These are phyloP conservation scores for Ibycter americanus DNA, from an alignment of 2,797 vertebrate species.

Conservation along the genomic window DNA sequence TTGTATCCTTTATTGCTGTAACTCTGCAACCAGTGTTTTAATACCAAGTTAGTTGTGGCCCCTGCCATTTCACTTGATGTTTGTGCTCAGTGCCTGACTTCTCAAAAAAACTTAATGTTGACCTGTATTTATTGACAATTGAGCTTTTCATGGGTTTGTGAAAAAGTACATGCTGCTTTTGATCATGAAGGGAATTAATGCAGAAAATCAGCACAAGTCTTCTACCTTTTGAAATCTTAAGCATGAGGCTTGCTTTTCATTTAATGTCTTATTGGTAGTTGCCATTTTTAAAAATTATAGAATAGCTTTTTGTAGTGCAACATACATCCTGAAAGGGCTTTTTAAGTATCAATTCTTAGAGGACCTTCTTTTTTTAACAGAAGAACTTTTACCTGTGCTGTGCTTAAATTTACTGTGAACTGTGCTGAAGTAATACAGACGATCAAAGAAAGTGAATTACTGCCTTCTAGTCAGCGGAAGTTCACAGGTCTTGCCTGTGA, in stretches of 20 bases:
- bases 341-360: neutral
- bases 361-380: neutral
- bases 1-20: neutral
- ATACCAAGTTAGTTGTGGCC: neutral
- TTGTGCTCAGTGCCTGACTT: neutral
- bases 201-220: neutral
- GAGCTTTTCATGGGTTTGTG: neutral
- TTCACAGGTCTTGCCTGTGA: neutral
- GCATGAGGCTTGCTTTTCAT: neutral
- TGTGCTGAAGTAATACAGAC: neutral
- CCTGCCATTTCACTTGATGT: neutral
- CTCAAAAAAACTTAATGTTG: neutral
- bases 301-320: neutral
- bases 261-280: neutral
- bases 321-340: neutral
- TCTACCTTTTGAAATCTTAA: conserved; percentile 7
- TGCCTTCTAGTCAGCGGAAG: neutral
- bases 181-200: neutral
- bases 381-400: neutral
- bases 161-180: neutral
- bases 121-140: neutral
- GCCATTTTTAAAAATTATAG: neutral
- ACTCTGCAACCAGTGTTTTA: neutral
- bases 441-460: neutral
- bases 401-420: neutral